Conservation (phyloP, 2,797 vertebrate genomes). For the Orestias chungarensis region DNA sequence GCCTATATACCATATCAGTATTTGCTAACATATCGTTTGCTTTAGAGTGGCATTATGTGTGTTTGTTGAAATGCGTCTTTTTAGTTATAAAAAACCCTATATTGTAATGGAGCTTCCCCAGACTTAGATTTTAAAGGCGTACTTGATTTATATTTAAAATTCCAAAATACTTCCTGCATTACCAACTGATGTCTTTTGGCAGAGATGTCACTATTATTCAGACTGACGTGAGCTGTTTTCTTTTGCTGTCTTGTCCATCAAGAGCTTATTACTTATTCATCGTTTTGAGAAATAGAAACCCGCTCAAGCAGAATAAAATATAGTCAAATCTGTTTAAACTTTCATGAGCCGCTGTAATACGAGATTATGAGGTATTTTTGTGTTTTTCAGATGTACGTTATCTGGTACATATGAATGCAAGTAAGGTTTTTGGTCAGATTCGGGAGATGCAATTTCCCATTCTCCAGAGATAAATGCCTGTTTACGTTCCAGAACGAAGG, state of each 20-base stretch:
- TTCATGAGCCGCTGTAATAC: neutral
- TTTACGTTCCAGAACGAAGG: slow-evolving; percentile 15
- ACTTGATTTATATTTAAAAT: neutral
- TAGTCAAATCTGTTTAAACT: neutral
- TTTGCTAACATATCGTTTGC: neutral
- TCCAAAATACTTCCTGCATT: neutral
- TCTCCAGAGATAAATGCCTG: neutral
- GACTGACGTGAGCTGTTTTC: slow-evolving; percentile 2
- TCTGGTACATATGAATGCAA: neutral
- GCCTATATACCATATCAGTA: neutral
- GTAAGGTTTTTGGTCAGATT: neutral
- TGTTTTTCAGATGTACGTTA: neutral
- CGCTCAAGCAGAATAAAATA: neutral
- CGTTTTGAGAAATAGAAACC: slow-evolving; percentile 20
- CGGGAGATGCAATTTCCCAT: neutral
- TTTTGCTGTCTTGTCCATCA: slow-evolving; percentile 1
- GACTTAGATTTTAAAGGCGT: neutral
- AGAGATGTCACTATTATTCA: neutral
- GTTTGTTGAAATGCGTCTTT: neutral
- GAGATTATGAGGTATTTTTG: neutral
- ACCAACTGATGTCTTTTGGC: neutral
- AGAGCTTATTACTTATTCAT: slow-evolving; percentile 55
- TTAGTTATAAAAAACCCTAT: neutral
- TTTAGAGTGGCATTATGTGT: neutral
- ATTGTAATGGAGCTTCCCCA: neutral